phyloP scores from a whole-genome alignment of 2,888 invertebrate species.

The Euzetes globulus region DNA sequence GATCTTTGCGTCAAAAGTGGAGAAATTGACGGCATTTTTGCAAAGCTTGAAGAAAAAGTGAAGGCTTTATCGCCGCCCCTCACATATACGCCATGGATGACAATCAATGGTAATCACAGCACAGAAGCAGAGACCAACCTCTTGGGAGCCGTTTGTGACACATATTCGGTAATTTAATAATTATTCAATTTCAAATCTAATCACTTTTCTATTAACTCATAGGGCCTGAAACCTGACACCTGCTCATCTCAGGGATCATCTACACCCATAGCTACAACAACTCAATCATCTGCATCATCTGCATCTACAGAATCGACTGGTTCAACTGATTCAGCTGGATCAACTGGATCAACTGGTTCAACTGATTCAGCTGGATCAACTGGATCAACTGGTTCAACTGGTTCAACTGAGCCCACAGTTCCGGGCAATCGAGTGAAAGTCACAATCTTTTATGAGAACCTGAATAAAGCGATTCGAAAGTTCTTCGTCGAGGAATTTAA shows the following conservation, averaged over 20 bases:
- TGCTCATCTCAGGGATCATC: too few species aligned
- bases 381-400: background rate
- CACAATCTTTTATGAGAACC: constrained; percentile 28
- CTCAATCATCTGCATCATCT: too few species aligned
- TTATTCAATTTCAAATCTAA: too few species aligned
- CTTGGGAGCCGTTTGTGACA: constrained; percentile 23
- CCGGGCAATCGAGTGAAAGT: constrained; percentile 11
- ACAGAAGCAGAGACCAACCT: background rate
- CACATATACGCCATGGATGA: constrained; percentile 27
- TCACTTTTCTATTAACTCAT: too few species aligned
- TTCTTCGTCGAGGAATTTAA: constrained; percentile 31
- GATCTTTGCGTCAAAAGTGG: background rate
- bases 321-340: too few species aligned
- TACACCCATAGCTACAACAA: too few species aligned
- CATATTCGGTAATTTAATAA: constrained; percentile 25
- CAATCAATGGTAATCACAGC: constrained; percentile 7
- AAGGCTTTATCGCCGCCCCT: background rate
- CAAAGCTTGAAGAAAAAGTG: background rate
- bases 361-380: background rate
- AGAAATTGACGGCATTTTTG: background rate
- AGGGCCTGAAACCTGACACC: too few species aligned
- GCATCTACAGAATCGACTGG: too few species aligned
- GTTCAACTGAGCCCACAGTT: background rate
- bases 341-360: background rate
- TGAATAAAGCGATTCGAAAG: constrained; percentile 6